Evolutionary conservation across 1,140 invertebrate species (phyloP).

Genomic region (Theocolax elegans): DNA sequence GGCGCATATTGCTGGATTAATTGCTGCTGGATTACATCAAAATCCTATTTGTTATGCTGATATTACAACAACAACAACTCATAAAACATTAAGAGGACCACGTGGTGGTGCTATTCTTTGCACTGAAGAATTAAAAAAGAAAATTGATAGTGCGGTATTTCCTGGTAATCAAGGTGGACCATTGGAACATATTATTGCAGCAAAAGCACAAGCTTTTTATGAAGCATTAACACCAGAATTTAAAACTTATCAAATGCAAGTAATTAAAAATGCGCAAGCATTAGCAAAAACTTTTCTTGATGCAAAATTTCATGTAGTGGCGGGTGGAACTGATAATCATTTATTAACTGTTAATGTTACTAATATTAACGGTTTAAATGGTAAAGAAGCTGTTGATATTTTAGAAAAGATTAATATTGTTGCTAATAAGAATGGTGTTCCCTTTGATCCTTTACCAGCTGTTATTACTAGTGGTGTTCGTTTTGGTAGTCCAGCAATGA

Average conservation of each 20-base stretch:
- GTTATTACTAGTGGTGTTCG: conserved; percentile 16
- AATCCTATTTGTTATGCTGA: conserved; percentile 37
- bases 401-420: no score
- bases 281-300: background rate
- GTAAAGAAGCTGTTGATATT: no score
- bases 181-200: conserved; percentile 77
- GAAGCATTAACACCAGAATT: conserved; percentile 46
- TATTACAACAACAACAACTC: conserved; percentile 74
- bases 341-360: no score
- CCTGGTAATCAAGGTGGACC: conserved; percentile 80
- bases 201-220: conserved; percentile 68
- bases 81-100: conserved; percentile 74
- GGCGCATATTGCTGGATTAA: conserved; percentile 90
- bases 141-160: conserved; percentile 77
- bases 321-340: no score
- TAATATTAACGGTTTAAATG: no score
- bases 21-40: conserved; percentile 75
- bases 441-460: no score
- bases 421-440: no score
- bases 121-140: conserved; percentile 74
- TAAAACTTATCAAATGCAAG: conserved; percentile 40
- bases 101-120: no score
- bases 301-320: no score
- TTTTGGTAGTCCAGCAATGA: conserved; percentile 70
- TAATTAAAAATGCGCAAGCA: conserved; percentile 39